A percentile compares a stretch with the other conserved stretches of the same genome.
phyloP scores from a whole-genome alignment of 2,888 invertebrate genomes.

The Spodoptera picta region DNA sequence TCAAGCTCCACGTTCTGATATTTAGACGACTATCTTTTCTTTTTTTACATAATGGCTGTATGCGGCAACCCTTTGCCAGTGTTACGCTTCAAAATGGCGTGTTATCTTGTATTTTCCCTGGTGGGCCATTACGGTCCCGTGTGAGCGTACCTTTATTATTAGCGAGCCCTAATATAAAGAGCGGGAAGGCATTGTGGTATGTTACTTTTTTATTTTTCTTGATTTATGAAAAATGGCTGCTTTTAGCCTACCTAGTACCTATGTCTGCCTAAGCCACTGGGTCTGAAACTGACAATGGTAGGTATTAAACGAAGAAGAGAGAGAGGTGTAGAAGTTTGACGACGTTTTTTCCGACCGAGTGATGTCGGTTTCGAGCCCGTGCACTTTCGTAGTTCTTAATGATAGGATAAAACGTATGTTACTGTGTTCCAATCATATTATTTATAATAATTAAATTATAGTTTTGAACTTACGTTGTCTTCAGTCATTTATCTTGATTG shows the following conservation, averaged over 20 bases:
- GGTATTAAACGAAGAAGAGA: no score
- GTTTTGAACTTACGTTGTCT: no score
- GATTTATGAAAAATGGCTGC: slow-evolving; percentile 12
- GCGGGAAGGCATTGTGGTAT: not conserved
- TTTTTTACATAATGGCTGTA: slow-evolving; percentile 29
- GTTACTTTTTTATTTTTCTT: slow-evolving; percentile 17
- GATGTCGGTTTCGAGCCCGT: no score
- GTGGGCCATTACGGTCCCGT: slow-evolving; percentile 22
- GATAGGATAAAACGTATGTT: no score
- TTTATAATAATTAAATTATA: no score
- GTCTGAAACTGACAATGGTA: no score
- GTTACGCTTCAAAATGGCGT: slow-evolving; percentile 28
- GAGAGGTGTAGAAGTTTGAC: no score
- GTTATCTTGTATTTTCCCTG: slow-evolving; percentile 32
- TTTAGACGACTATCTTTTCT: slow-evolving; percentile 24
- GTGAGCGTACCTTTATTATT: slow-evolving; percentile 34
- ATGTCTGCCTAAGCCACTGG: not conserved
- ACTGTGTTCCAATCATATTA: no score
- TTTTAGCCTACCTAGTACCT: slow-evolving; percentile 5
- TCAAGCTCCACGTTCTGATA: not conserved
- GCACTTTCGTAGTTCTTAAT: no score
- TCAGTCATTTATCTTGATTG: no score
- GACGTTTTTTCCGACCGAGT: no score
- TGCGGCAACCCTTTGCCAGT: slow-evolving; percentile 22
- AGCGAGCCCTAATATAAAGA: slow-evolving; percentile 17